Percentiles rank a stretch among this genome's conserved stretches.
Conservation (phyloP, 1,140 invertebrate genomes). For the Leptestheria dahalacensis region DNA sequence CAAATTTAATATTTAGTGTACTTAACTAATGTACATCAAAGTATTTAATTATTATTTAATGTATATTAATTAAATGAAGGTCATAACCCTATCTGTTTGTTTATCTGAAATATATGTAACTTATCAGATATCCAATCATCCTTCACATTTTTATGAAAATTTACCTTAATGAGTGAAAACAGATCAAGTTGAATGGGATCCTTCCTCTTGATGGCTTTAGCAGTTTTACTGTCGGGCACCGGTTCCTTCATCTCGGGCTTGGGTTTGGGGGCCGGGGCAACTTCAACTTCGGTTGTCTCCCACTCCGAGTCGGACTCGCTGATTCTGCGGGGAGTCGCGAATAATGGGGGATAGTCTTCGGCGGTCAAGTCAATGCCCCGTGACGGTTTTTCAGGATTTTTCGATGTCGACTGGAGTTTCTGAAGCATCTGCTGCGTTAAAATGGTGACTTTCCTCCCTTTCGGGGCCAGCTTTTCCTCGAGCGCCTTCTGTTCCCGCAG, state of each 20-base stretch:
- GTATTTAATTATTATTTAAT: too few relatives aligned
- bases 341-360: background rate
- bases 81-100: too few relatives aligned
- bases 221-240: background rate
- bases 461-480: conserved; percentile 3
- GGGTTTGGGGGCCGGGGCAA: too few relatives aligned
- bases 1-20: too few relatives aligned
- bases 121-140: background rate
- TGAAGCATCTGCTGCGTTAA: conserved; percentile 5
- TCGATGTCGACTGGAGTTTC: background rate
- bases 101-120: too few relatives aligned
- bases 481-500: conserved; percentile 6
- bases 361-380: background rate
- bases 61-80: too few relatives aligned
- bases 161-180: conserved; percentile 6
- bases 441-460: conserved; percentile 11
- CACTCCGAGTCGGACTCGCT: conserved; percentile 2
- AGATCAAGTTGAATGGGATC: conserved; percentile 16
- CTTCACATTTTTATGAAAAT: background rate
- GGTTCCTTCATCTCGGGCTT: background rate
- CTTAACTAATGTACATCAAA: too few relatives aligned
- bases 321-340: background rate
- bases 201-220: conserved; percentile 6
- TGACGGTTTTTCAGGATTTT: background rate
- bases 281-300: conserved; percentile 5